phyloP scores from a whole-genome alignment of 2,797 vertebrate species.

The Arctocebus calabarensis region DNA sequence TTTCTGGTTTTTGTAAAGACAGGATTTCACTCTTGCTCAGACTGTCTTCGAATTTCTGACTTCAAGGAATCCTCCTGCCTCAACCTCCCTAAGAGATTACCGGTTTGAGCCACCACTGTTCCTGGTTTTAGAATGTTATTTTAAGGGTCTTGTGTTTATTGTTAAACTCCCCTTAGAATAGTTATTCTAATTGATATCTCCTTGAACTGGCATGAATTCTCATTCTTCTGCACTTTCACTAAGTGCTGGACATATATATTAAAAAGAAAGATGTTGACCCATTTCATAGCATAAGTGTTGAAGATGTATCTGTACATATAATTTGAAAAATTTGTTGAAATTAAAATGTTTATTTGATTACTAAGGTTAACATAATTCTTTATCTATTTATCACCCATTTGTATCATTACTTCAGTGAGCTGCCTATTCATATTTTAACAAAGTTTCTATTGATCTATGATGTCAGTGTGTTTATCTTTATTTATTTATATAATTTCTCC shows the following conservation, averaged over 20 bases:
- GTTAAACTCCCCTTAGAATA: neutral
- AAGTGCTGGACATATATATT: slow-evolving; percentile 27
- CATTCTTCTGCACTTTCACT: neutral
- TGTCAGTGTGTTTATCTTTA: neutral
- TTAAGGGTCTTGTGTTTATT: neutral
- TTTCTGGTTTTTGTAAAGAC: neutral
- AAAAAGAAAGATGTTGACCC: neutral
- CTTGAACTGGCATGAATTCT: neutral
- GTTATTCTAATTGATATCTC: neutral
- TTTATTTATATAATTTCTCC: slow-evolving; percentile 27
- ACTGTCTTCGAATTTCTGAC: neutral
- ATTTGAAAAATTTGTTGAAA: neutral
- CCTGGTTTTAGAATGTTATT: neutral
- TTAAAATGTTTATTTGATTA: slow-evolving; percentile 18
- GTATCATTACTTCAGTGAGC: neutral
- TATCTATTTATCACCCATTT: neutral
- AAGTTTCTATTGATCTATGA: slow-evolving; percentile 25
- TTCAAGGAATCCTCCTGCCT: fast-evolving
- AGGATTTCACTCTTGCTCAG: neutral
- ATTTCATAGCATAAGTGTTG: slow-evolving; percentile 18
- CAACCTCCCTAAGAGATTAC: neutral
- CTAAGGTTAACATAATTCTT: neutral
- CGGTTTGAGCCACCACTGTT: neutral
- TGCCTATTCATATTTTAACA: neutral
- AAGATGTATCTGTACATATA: neutral